Base-by-base conservation (phyloP, 2,113 vertebrate genomes). In the Dinomys branickii region DNA sequence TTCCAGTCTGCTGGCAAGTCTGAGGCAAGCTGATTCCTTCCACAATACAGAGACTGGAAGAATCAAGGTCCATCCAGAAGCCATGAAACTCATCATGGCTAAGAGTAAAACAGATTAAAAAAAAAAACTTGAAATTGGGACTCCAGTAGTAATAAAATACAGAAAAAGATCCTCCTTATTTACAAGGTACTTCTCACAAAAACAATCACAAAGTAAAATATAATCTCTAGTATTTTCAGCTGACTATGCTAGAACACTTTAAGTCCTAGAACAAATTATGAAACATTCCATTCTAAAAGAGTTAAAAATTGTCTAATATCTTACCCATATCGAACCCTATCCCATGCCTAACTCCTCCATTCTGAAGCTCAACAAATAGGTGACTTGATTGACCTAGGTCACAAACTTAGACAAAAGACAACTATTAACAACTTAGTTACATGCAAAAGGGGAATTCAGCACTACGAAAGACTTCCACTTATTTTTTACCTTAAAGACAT, bases 201-300 rank as follows among this genome's bases (percentile, higher is more conserved):
- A 81, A 44, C 28, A 88, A 94, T 17, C 65, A 92, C 30, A 85
- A 78, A 54, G 28, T 63, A 89, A 95, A 50, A 24, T 58, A 56
- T 65, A 58, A 63, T 35, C 30, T 71, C 24, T 81, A 73, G 41
- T 26, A 44, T 92, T 97, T 89, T 67, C 24, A 52, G 58, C 12
- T 85, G 38, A 71, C 17, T 87, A 50, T 13, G 10, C 82, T 71
- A 92, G 38, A 94, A 77, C 24, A 83, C 44, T 54, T 24, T 24
- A 89, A 90, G 81, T 47, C 28, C 71, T 47, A 16, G 26, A 93
- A 90, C 26, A 88, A 80, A 93, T 73, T 80, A 93, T 80, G 41
- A 71, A 90, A 95, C n/a, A 44, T 58, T 13, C 58, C 28, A 65
- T n/a, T 90, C 75, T 88, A 77, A 82, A 85, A 85, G 58, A 92